phyloP scores from a whole-genome alignment of 2,888 invertebrate species.

The Torymus texanus region DNA sequence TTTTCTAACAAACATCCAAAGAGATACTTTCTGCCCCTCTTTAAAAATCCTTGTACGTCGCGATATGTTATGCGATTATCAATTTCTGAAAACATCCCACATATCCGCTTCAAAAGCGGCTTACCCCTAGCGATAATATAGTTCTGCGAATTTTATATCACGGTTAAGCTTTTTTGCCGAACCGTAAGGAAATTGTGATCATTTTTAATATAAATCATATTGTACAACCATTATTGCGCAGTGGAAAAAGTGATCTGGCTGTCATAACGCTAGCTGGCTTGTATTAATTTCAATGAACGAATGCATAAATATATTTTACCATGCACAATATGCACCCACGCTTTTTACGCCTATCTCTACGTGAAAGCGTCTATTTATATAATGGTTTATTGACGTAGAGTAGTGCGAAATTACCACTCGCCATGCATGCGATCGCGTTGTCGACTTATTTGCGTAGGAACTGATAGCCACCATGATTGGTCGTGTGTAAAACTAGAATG shows the following conservation, averaged over 20 bases:
- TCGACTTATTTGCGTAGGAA: slow-evolving; percentile 45
- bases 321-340: slow-evolving; percentile 4
- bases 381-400: slow-evolving; percentile 39
- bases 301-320: slow-evolving; percentile 9
- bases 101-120: no score
- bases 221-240: not conserved
- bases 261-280: not conserved
- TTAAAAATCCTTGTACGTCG: no score
- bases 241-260: not conserved
- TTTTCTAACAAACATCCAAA: no score
- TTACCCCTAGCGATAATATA: no score
- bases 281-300: not conserved
- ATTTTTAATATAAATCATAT: no score
- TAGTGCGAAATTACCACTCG: slow-evolving; percentile 17
- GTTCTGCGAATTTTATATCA: no score
- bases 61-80: no score
- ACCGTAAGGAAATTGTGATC: no score
- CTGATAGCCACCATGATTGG: slow-evolving; percentile 9
- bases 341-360: not conserved
- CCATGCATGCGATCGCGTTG: slow-evolving; percentile 11
- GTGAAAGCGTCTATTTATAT: slow-evolving; percentile 32
- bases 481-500: slow-evolving; percentile 31
- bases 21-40: no score
- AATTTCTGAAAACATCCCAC: no score
- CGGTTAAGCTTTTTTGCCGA: no score